A percentile compares a stretch with the other conserved stretches of the same genome.
These are phyloP conservation scores for Notospermus geniculatus DNA, from an alignment of 1,140 invertebrate species.

Conservation along the genomic window DNA sequence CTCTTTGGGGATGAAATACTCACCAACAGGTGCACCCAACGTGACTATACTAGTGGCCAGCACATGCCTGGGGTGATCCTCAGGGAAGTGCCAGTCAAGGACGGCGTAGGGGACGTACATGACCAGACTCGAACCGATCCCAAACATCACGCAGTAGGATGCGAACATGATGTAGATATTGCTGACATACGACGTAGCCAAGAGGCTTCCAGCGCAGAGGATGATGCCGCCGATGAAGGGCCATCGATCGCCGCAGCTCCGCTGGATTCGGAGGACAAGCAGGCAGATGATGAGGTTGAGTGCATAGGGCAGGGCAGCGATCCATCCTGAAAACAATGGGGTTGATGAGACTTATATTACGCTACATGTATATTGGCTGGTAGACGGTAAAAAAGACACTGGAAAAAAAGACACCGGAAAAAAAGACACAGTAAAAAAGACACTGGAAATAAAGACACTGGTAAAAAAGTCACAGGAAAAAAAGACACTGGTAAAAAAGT, in stretches of 20 bases:
- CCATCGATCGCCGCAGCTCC: background rate
- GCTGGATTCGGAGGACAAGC: slow-evolving; percentile 5
- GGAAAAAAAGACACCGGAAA: too few relatives aligned
- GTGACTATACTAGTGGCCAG: slow-evolving; percentile 17
- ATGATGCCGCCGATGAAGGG: slow-evolving; percentile 13
- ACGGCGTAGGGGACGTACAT: slow-evolving; percentile 16
- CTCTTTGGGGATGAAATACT: too few relatives aligned
- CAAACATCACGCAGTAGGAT: slow-evolving; percentile 7
- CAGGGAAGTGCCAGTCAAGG: slow-evolving; percentile 17
- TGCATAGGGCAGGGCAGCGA: slow-evolving; percentile 9
- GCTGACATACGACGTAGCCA: background rate
- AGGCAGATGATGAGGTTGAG: slow-evolving; percentile 11
- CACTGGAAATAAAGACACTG: too few relatives aligned
- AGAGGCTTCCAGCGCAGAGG: background rate
- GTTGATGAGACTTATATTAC: too few relatives aligned
- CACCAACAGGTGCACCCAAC: slow-evolving; percentile 16
- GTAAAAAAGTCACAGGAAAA: too few relatives aligned
- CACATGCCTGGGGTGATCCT: slow-evolving; percentile 17
- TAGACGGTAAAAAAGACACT: too few relatives aligned
- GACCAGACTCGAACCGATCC: slow-evolving; percentile 6
- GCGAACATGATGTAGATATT: slow-evolving; percentile 6
- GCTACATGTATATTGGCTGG: too few relatives aligned
- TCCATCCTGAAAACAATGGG: slow-evolving; percentile 17
- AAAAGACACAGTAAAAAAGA: too few relatives aligned
- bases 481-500: too few relatives aligned